Percentiles rank a stretch among this genome's conserved stretches.
Evolutionary conservation across 2,113 vertebrate species (phyloP).

Genomic region (Pica pica): DNA sequence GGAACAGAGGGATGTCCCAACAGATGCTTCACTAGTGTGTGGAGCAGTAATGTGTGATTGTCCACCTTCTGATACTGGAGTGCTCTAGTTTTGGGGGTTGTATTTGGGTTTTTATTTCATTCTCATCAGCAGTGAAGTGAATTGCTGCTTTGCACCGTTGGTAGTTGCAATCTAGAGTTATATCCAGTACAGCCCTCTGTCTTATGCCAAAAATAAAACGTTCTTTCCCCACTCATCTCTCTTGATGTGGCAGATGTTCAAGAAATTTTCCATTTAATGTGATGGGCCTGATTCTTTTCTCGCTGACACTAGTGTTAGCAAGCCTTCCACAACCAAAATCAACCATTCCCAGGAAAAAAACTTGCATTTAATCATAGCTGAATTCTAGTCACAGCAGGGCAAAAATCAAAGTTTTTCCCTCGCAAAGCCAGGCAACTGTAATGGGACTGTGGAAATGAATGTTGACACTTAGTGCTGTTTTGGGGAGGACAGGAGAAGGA

Average conservation of each 20-base stretch:
- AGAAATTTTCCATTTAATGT: conserved; percentile 25
- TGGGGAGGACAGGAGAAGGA: neutral
- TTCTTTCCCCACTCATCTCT: neutral
- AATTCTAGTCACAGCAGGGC: neutral
- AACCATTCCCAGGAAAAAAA: neutral
- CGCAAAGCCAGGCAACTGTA: neutral
- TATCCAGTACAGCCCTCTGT: neutral
- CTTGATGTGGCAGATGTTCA: neutral
- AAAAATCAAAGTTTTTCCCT: neutral
- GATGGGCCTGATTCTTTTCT: conserved; percentile 31
- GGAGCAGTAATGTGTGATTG: neutral
- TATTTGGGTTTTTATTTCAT: neutral
- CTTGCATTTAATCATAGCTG: neutral
- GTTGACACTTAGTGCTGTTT: neutral
- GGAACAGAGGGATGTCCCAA: neutral
- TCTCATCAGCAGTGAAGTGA: neutral
- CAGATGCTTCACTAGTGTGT: neutral
- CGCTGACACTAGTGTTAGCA: neutral
- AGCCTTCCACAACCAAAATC: neutral
- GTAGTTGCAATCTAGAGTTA: neutral
- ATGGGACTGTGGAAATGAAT: conserved; percentile 13
- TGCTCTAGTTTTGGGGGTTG: neutral
- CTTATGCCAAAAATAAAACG: conserved; percentile 21
- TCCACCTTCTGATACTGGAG: neutral
- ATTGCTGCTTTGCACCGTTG: neutral